Evolutionary conservation across 2,797 vertebrate species (phyloP).

Genomic region (Harpagifer antarcticus): DNA sequence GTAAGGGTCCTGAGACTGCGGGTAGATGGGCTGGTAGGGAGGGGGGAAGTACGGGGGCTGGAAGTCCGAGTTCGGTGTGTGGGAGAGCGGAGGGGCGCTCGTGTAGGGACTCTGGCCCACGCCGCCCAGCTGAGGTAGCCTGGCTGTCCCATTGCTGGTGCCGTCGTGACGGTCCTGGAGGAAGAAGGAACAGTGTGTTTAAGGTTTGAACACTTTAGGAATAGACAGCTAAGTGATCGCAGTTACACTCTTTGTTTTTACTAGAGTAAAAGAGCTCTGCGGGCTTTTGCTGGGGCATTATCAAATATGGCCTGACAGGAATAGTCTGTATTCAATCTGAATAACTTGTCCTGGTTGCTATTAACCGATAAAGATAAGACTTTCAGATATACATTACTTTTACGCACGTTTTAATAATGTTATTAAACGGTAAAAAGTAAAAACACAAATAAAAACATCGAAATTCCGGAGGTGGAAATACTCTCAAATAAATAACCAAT

Average conservation of each 20-base stretch:
- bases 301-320: slow-evolving; percentile 55
- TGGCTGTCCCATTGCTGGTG: slow-evolving; percentile 96
- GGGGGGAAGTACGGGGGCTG: slow-evolving; percentile 97
- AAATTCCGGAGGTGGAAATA: slow-evolving; percentile 41
- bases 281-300: slow-evolving; percentile 27
- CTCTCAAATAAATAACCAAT: slow-evolving; percentile 19
- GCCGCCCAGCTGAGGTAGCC: slow-evolving; percentile 96
- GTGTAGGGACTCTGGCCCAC: slow-evolving; percentile 98
- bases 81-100: slow-evolving; percentile 96
- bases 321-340: slow-evolving; percentile 35
- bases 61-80: slow-evolving; percentile 97
- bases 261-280: slow-evolving; percentile 28
- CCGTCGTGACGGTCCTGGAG: slow-evolving; percentile 95
- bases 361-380: slow-evolving; percentile 3
- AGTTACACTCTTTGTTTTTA: slow-evolving; percentile 21
- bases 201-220: slow-evolving; percentile 6
- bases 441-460: slow-evolving; percentile 25
- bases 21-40: slow-evolving; percentile 97
- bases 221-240: background rate
- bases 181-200: slow-evolving; percentile 28
- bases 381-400: background rate
- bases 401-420: background rate
- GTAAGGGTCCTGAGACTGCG: slow-evolving; percentile 98
- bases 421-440: slow-evolving; percentile 3
- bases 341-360: slow-evolving; percentile 2